A percentile compares a stretch with the other conserved stretches of the same genome.
phyloP scores from a whole-genome alignment of 2,113 vertebrate genomes.

The Loxodonta africana region DNA sequence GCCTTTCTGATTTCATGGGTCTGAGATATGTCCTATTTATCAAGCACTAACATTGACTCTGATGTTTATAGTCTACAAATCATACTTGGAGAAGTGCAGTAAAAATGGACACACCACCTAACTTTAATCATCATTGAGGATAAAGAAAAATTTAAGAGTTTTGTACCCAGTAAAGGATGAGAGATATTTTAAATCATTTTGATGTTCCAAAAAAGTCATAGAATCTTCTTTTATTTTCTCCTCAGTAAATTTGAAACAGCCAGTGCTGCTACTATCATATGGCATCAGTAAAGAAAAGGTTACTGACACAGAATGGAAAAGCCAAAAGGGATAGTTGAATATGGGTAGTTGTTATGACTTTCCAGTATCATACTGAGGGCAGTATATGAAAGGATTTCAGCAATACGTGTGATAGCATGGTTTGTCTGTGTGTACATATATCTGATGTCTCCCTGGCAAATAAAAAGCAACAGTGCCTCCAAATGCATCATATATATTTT shows the following conservation, averaged over 20 bases:
- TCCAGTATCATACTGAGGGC: background rate
- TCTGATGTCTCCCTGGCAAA: slow-evolving; percentile 24
- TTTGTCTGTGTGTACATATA: slow-evolving; percentile 10
- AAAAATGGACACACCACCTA: background rate
- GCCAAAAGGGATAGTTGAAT: slow-evolving; percentile 47
- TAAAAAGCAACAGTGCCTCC: slow-evolving; percentile 26
- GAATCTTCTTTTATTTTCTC: slow-evolving; percentile 1
- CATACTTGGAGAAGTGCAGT: background rate
- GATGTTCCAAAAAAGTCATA: background rate
- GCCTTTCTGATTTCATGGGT: background rate
- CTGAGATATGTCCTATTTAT: background rate
- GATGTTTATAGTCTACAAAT: slow-evolving; percentile 3
- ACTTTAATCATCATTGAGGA: slow-evolving; percentile 17
- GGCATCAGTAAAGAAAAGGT: slow-evolving; percentile 4
- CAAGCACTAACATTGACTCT: slow-evolving; percentile 15
- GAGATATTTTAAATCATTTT: background rate
- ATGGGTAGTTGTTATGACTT: slow-evolving; percentile 33
- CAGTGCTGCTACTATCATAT: background rate
- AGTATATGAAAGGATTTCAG: slow-evolving; percentile 50
- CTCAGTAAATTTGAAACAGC: background rate
- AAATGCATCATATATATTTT: slow-evolving; percentile 13
- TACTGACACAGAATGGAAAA: background rate
- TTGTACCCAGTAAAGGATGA: background rate
- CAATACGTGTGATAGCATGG: background rate
- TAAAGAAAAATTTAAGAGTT: slow-evolving; percentile 17